Evolutionary conservation across 2,113 vertebrate species (phyloP).

Genomic region (Thryonomys swinderianus): DNA sequence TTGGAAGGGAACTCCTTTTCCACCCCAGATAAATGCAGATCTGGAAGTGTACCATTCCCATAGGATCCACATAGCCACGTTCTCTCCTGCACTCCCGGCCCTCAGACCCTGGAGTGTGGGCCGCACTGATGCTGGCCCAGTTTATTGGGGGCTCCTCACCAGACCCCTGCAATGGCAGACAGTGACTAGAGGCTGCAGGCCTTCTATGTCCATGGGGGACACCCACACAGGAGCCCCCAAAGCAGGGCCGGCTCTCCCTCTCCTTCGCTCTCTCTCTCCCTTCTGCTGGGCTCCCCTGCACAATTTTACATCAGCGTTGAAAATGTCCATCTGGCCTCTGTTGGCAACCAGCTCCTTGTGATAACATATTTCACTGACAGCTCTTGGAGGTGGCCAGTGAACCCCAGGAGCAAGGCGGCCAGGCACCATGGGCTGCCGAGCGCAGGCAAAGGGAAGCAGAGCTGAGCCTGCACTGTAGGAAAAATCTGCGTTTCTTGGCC

Average conservation of each 20-base stretch:
- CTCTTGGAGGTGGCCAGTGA: conserved; percentile 17
- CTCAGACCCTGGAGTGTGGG: fast-evolving
- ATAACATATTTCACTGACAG: conserved; percentile 57
- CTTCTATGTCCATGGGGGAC: conserved; percentile 2
- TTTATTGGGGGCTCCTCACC: conserved; percentile 71
- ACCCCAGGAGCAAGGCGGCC: background rate
- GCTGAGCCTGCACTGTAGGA: background rate
- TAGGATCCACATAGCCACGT: conserved; percentile 59
- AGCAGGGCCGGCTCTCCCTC: background rate
- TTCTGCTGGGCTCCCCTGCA: background rate
- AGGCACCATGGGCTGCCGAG: background rate
- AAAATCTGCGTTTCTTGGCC: background rate
- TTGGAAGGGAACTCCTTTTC: conserved; percentile 85
- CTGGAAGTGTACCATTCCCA: conserved; percentile 69
- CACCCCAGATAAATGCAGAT: conserved; percentile 84
- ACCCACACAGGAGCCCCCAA: background rate
- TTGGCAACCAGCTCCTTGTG: background rate
- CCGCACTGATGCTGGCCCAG: background rate
- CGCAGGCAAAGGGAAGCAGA: background rate
- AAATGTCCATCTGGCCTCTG: conserved; percentile 63
- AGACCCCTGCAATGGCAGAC: conserved; percentile 44
- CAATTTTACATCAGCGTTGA: conserved; percentile 28
- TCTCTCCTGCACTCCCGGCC: conserved; percentile 6
- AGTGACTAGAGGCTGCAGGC: conserved; percentile 57
- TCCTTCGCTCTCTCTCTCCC: background rate